Base-by-base conservation (phyloP, 2,888 invertebrate species). In the Megastigmus dorsalis region DNA sequence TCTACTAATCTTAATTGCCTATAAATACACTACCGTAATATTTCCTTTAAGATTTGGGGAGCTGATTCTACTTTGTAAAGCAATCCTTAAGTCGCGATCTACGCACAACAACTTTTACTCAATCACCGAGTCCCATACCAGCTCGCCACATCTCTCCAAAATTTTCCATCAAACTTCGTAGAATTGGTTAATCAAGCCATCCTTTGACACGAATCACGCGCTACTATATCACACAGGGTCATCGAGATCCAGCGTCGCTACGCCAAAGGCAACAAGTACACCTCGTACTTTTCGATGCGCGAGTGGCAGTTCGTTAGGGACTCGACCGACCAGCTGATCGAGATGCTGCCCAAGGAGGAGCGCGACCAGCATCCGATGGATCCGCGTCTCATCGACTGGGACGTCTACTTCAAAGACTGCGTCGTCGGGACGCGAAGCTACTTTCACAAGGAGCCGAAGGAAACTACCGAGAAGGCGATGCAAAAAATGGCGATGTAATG, bases 221-320 rank as follows among this genome's bases (percentile, higher is more conserved):
- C n/a, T n/a, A n/a, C n/a, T n/a, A n/a, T n/a, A n/a, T n/a, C n/a
- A n/a, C n/a, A 52, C 79, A 90, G 90, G 79, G 88, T 90, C 85
- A 88, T 90, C 75, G 87, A 86, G 75, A 84, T 90, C 41, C 90
- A 90, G 80, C 85, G 86, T 67, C 89, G 88, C 76, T 88, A 90
- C 74, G 88, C 88, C 74, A 87, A 88, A 77, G 89, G 90, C 3
- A 86, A 89, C 76, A 86, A 85, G 71, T 88, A 88, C 18, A 83
- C 91, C 69, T 85, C 89, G 74, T 91, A 89, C 83, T 91, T 91
- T 82, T 90, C 90, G 28, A 85, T 86, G 36, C 87, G 89, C 52
- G 88, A 90, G 69, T 91, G 91, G 91, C 82, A 79, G 33, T 89
- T 89, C 80, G 79, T 80, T 30, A 85, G 84, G 18, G 80, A 80